Base-by-base conservation (phyloP, 2,888 invertebrate genomes). In the Actias luna region DNA sequence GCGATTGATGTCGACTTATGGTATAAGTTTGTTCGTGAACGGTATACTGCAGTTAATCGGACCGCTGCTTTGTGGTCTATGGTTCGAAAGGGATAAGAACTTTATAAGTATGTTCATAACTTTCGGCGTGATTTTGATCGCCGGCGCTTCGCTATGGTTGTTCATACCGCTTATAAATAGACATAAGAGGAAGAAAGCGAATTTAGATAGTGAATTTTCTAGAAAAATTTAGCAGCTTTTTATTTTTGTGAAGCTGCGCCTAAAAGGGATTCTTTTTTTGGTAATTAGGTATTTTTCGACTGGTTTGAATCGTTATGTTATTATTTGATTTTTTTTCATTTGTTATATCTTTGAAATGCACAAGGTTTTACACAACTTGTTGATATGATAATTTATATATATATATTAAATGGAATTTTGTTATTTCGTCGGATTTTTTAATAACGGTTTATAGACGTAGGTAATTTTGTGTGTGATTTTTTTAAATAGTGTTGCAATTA, bases 1-100 rank as follows among this genome's bases (percentile, higher is more conserved):
- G 69, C 93, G 96, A 55, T 82, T 97, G 0, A 96, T 97, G 77
- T 97, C 97, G 0, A 96, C 97, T 0, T 97, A 97, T 71, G 97
- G 97, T 2, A 97, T 97, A 52, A 97, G 97, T 71, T 88, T 97
- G 29, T 97, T 97, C 75, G 95, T 97, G 0, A 97, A 97, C 78
- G 97, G 97, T 1, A 87, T 97, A 16, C 81, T 97, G 22, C 97
- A 97, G 79, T 81, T 97, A 60, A 84, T 96, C 0, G 97, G 97
- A 0, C 97, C 97, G 1, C 97, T 97, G 0, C 88, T 97, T 27
- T 97, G 97, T 77, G 97, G 97, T 5, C 70, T 94, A 0, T 95
- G 96, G 93, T 95, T 92, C 70, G 95, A 95, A 68, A 84, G 90
- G 14, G 93, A 94, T 27, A 82, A 89, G 7, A 95, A 94, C 57